Percentiles rank a stretch among this genome's conserved stretches.
Conservation (phyloP, 1,140 invertebrate genomes). For the Oryctes rhinoceros region DNA sequence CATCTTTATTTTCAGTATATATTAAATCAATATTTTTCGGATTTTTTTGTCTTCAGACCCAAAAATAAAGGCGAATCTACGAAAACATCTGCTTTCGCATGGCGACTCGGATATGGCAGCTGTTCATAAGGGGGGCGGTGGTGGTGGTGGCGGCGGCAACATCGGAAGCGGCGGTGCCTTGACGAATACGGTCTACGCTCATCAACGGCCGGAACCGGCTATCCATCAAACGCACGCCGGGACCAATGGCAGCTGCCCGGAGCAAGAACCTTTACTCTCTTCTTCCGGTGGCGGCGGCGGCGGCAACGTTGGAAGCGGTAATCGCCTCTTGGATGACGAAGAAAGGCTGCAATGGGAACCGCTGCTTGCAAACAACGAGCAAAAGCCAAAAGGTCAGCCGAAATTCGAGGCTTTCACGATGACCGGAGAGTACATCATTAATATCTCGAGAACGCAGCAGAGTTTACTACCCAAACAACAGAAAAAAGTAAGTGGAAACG, state of each 20-base stretch:
- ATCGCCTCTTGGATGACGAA: slow-evolving; percentile 59
- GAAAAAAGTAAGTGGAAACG: slow-evolving; percentile 60
- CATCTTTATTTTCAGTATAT: too few relatives aligned
- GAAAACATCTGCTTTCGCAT: slow-evolving; percentile 74
- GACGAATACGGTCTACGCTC: slow-evolving; percentile 44
- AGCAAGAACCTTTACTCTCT: slow-evolving; percentile 61
- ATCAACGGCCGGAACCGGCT: slow-evolving; percentile 46
- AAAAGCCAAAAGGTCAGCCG: slow-evolving; percentile 56
- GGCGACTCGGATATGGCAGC: slow-evolving; percentile 52
- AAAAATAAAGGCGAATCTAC: slow-evolving; percentile 81
- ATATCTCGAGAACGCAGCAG: slow-evolving; percentile 82
- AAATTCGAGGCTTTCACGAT: slow-evolving; percentile 94
- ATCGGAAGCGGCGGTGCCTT: neutral
- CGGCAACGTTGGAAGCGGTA: neutral
- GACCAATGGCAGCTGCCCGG: slow-evolving; percentile 49
- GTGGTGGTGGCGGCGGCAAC: neutral
- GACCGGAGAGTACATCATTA: slow-evolving; percentile 95
- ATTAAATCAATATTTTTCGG: neutral
- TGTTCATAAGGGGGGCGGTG: slow-evolving; percentile 38
- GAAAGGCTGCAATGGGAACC: slow-evolving; percentile 67
- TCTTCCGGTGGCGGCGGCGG: slow-evolving; percentile 25
- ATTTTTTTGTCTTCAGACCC: slow-evolving; percentile 70
- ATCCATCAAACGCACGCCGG: slow-evolving; percentile 50
- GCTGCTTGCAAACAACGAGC: slow-evolving; percentile 59
- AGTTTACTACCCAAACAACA: slow-evolving; percentile 70